Base-by-base conservation (phyloP, 2,113 vertebrate genomes). In the Aythya baeri region DNA sequence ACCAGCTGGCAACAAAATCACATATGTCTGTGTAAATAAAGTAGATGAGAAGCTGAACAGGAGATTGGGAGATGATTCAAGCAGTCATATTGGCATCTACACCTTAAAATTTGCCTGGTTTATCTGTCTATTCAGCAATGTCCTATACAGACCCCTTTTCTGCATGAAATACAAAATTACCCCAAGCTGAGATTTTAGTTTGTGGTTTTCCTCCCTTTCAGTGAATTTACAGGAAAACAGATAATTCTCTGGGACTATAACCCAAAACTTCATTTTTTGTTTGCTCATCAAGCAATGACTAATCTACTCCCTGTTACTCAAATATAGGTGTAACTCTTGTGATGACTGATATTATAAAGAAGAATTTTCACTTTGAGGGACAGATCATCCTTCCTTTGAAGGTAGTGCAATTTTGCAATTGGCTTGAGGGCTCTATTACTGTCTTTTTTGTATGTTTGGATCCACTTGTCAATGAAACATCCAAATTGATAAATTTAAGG, bases 171-270 rank as follows among this genome's bases (percentile, higher is more conserved):
- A 65, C 49, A 41, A 54, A 90, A 84, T 88, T 83, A 91, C 93
- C 93, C 95, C 91, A 89, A 94, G 91, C 93, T 94, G 85, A 91
- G 93, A 91, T 77, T 86, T 83, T 83, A 83, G 55, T 82, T 57
- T 97, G 96, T 96, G 96, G 94, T 97, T 97, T 96, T 94, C 92
- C 71, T 93, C 77, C 52, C 86, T 96, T 84, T 17, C 16, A 76
- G 62, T 95, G 88, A 91, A 79, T 87, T 96, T 96, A 96, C 96
- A 97, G 96, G 94, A 96, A 97, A 94, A 82, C n/a, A 96, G 92
- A 93, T 95, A 97, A 96, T 96, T 95, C 93, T 84, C 77, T 95
- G 88, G 83, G 75, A 93, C 71, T 62, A 2, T 21, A 94, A 91
- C 74, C 74, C 81, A 94, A 87, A 93, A 92, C 81, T 88, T 95